Percentiles rank a stretch among this genome's conserved stretches.
Conservation (phyloP, 2,113 vertebrate species). For the Maylandia zebra region DNA sequence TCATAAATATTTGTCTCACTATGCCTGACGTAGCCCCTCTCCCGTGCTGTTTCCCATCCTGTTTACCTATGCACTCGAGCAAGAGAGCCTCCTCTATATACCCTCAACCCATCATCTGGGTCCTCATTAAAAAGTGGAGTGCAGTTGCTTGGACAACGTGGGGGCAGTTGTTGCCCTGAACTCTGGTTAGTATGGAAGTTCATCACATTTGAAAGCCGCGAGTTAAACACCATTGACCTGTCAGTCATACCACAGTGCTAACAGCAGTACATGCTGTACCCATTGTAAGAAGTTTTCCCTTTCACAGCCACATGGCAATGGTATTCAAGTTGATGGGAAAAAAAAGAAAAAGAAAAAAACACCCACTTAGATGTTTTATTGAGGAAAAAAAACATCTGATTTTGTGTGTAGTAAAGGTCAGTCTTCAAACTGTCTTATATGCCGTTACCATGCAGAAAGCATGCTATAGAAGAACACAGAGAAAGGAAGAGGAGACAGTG, state of each 20-base stretch:
- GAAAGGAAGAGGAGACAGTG: neutral
- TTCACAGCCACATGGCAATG: neutral
- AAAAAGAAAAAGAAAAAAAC: neutral
- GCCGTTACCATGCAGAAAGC: neutral
- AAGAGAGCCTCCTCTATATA: neutral
- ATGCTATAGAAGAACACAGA: neutral
- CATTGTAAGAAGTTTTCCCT: neutral
- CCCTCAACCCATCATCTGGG: slow-evolving; percentile 22
- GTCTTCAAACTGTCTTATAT: neutral
- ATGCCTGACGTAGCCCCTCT: neutral
- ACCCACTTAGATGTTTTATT: neutral
- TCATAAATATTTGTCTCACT: slow-evolving; percentile 29
- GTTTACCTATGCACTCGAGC: slow-evolving; percentile 6
- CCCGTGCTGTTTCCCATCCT: neutral
- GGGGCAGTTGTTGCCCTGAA: slow-evolving; percentile 7
- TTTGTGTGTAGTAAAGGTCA: neutral
- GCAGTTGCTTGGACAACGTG: slow-evolving; percentile 21
- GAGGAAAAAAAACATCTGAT: neutral
- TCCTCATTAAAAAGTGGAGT: slow-evolving; percentile 46
- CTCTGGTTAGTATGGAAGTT: slow-evolving; percentile 30
- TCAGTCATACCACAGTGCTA: neutral
- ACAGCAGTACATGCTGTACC: neutral
- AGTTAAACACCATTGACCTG: neutral
- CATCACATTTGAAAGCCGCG: neutral
- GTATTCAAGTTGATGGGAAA: neutral